Base-by-base conservation (phyloP, 2,113 vertebrate species). In the Porphyrio hochstetteri region DNA sequence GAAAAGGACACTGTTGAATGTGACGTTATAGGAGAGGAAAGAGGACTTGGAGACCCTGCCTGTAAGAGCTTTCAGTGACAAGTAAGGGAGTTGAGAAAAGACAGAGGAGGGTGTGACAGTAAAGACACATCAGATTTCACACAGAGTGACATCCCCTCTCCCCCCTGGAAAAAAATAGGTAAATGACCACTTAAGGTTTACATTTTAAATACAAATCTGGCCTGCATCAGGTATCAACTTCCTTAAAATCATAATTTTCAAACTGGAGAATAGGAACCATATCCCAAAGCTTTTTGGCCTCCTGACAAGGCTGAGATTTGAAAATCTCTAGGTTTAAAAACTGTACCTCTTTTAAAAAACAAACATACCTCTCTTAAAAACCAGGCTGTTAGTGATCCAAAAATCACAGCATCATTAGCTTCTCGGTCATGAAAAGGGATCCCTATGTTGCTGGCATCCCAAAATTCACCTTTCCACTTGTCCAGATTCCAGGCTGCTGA, bases 281-380 rank as follows among this genome's bases (percentile, higher is more conserved):
- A 44, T 59, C 19, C 16, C 28, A 89, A 69, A 81, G 29, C 0
- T 59, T 27, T 90, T 55, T 59, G 36, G 14, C 36, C 59, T 72
- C 52, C 36, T 70, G 52, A 53, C 70, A 80, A 65, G 28, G 16
- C 12, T 53, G 33, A 69, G 35, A 56, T 52, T 68, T 77, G 44
- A 81, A 90, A 84, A 91, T 7, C 5, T 86, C 44, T 82, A 52
- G 21, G 57, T 36, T 40, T 42, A 53, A 60, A 81, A 86, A 65
- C 27, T 9, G 10, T 98, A 99, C 99, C 99, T 99, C 99, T 98
- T 99, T 99, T 91, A 44, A 44, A 46, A 99, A 98, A 97, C n/a
- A 99, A 99, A 98, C 99, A 99, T 53, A 99, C 99, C 99, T 99
- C 99, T 98, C 99, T 99, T 91, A 99, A 98, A 97, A 99, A 99